Conservation (phyloP, 2,888 invertebrate species). For the Deilephila elpenor region DNA sequence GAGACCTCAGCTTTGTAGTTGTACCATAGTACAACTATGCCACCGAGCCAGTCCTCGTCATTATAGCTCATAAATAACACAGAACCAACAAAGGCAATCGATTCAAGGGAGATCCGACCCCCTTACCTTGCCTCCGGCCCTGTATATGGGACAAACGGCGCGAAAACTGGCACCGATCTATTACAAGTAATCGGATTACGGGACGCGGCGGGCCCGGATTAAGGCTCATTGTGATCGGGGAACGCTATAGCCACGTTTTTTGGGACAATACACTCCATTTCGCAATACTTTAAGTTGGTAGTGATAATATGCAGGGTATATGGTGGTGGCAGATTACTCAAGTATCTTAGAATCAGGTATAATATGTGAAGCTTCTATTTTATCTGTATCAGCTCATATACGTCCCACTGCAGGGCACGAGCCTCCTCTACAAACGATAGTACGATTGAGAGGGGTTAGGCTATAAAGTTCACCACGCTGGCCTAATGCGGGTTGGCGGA, state of each 20-base stretch:
- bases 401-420: no score
- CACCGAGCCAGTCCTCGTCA: no score
- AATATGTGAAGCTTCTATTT: no score
- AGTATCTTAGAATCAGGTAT: no score
- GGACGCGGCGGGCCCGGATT: constrained; percentile 71
- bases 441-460: no score
- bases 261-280: constrained; percentile 30
- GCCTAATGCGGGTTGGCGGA: no score
- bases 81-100: background rate
- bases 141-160: constrained; percentile 45
- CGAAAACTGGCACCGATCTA: constrained; percentile 71
- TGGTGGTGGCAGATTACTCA: no score
- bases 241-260: constrained; percentile 14
- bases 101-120: background rate
- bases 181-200: constrained; percentile 77
- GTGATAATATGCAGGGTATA: background rate
- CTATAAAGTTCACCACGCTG: no score
- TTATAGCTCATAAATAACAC: background rate
- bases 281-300: background rate
- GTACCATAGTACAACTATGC: no score
- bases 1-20: no score
- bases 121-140: background rate
- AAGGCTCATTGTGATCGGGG: constrained; percentile 36
- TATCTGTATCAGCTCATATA: no score
- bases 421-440: no score